Conservation (phyloP, 2,888 invertebrate species). For the Acleris laterana region DNA sequence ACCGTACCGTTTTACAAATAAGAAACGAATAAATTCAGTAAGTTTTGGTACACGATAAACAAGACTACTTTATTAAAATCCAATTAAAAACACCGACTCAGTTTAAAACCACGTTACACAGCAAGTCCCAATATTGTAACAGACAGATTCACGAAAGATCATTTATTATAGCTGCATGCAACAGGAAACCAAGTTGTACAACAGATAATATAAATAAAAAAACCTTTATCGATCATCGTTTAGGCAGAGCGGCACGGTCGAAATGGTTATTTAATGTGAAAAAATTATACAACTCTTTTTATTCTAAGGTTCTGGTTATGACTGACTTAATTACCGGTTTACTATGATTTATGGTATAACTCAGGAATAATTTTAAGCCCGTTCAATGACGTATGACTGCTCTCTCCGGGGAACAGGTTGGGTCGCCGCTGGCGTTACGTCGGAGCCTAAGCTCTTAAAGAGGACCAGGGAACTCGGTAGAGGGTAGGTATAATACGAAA, state of each 20-base stretch:
- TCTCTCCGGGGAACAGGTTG: conserved; percentile 71
- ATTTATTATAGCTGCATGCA: conserved; percentile 45
- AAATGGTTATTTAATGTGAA: conserved; percentile 82
- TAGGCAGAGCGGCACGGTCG: conserved; percentile 57
- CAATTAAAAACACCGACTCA: conserved; percentile 19
- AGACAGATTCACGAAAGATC: conserved; percentile 44
- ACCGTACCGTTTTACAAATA: too few species aligned
- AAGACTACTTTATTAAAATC: conserved; percentile 3
- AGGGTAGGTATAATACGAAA: conserved; percentile 1
- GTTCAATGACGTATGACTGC: conserved; percentile 79
- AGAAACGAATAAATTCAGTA: too few species aligned
- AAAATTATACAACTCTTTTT: conserved; percentile 78
- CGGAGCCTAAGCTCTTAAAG: conserved; percentile 27
- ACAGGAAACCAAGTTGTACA: conserved; percentile 48
- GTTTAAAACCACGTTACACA: conserved; percentile 33
- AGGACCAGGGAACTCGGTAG: conserved; percentile 20
- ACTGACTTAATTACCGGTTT: conserved; percentile 83
- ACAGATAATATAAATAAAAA: conserved; percentile 45
- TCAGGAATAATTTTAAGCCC: conserved; percentile 77
- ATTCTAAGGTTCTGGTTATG: conserved; percentile 77
- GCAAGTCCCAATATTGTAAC: conserved; percentile 47
- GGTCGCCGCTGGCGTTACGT: conserved; percentile 74
- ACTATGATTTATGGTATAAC: conserved; percentile 83
- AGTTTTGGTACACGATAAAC: too few species aligned
- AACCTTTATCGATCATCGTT: conserved; percentile 70